These are phyloP conservation scores for Pterostichus niger DNA, from an alignment of 2,888 invertebrate species.

Conservation along the genomic window DNA sequence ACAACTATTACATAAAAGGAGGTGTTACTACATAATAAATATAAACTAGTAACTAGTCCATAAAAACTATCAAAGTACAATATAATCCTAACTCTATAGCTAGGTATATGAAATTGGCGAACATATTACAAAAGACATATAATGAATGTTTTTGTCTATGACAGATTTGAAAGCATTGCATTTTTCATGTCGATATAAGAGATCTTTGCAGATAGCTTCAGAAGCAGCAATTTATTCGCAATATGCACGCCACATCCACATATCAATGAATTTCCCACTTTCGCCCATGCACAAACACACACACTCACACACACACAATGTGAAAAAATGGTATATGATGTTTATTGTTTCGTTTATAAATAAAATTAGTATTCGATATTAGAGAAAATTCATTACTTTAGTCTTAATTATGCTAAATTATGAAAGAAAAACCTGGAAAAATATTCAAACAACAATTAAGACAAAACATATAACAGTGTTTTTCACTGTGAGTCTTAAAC, in stretches of 20 bases:
- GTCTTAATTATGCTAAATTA: conserved; percentile 53
- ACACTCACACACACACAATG: conserved; percentile 60
- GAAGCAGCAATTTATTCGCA: conserved; percentile 57
- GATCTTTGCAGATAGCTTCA: conserved; percentile 36
- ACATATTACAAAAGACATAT: conserved; percentile 46
- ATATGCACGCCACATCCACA: conserved; percentile 60
- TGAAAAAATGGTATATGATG: conserved; percentile 58
- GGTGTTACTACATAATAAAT: conserved; percentile 27
- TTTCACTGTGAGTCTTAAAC: conserved; percentile 21
- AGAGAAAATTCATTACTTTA: conserved; percentile 35
- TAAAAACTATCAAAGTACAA: conserved; percentile 38
- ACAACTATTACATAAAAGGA: conserved; percentile 58
- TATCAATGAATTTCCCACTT: conserved; percentile 34
- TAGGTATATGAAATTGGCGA: conserved; percentile 58
- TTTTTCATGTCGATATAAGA: conserved; percentile 19
- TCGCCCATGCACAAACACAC: conserved; percentile 58
- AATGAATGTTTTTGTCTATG: not conserved
- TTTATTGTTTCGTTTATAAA: conserved; percentile 57
- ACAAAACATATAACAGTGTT: conserved; percentile 41
- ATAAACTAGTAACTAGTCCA: conserved; percentile 23
- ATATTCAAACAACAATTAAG: conserved; percentile 62
- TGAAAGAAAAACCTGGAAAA: conserved; percentile 56
- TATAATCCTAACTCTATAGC: conserved; percentile 27
- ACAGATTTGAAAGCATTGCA: conserved; percentile 45
- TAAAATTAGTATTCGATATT: conserved; percentile 58